Base-by-base conservation (phyloP, 1,140 invertebrate species). In the Trichonephila clavipes region DNA sequence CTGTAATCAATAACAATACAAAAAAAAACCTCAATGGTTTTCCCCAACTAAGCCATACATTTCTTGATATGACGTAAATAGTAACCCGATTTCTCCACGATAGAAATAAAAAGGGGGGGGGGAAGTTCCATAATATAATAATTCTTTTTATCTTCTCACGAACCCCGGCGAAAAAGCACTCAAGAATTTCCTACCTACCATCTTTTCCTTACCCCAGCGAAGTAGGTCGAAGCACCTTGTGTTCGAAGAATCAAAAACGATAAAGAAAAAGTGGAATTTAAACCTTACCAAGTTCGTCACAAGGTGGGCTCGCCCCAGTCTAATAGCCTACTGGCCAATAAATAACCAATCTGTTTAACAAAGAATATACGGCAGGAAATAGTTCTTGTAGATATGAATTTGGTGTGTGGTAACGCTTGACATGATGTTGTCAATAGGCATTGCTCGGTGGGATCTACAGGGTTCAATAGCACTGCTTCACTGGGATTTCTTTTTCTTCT, bases 301-400 rank as follows among this genome's bases (percentile, higher is more conserved):
- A 82, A 21, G 14, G 66, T 88, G 86, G 85, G 92, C 28, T 88
- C 88, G 51, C 28, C 92, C 69, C 85, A 81, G 21, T 59, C 66
- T 88, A 82, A 93, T 88, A 88, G 86, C 92, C 92, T 59, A 93
- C 85, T 93, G 92, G 66, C 92, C 92, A 93, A 93, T 88, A 93
- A 93, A 93, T 93, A 62, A 88, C 66, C 85, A 64, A 93, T 88
- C 66, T 34, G 92, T 61, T 93, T 93, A 88, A 93, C 85, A 93
- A 93, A 88, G 66, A n/a, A 69, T 12, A 14, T n/a, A 28, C 85
- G 92, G 86, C 83, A 93, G 92, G 85, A 93, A 87, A 88, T 93
- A 93, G 59, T 93, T 86, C 92, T 51, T 77, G 16, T 83, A 64
- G 90, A 86, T 92, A 86, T 61, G 44, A 92, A 92, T 92, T 92